phyloP scores from a whole-genome alignment of 2,797 vertebrate genomes.

The Rhinophrynus dorsalis region DNA sequence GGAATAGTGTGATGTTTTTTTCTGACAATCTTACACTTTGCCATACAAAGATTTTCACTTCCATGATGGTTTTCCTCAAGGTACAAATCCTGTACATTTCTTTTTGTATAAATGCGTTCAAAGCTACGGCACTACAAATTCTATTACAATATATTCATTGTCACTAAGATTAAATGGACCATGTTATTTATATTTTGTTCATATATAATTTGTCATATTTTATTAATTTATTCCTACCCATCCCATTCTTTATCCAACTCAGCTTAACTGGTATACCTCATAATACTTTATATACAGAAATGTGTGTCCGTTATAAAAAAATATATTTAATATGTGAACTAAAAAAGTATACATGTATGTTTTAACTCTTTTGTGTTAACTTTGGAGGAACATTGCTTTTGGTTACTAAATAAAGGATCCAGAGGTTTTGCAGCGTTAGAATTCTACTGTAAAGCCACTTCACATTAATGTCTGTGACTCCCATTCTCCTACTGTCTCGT shows the following conservation, averaged over 20 bases:
- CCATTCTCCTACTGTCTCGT: background rate
- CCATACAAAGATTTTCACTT: no score
- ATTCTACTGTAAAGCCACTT: slow-evolving; percentile 14
- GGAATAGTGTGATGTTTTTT: slow-evolving; percentile 6
- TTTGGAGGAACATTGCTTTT: slow-evolving; percentile 1
- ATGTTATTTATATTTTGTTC: slow-evolving; percentile 21
- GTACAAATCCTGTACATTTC: background rate
- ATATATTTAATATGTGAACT: slow-evolving; percentile 48
- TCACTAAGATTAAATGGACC: slow-evolving; percentile 22
- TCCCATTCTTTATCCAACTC: slow-evolving; percentile 20
- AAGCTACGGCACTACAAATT: slow-evolving; percentile 10
- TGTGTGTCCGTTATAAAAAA: slow-evolving; percentile 48
- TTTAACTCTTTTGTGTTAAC: slow-evolving; percentile 20
- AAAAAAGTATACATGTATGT: slow-evolving; percentile 44
- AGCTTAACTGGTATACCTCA: slow-evolving; percentile 31
- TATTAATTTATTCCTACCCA: slow-evolving; percentile 25
- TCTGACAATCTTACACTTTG: no score
- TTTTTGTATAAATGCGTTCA: slow-evolving; percentile 2
- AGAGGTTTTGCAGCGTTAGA: background rate
- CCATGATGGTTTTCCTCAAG: background rate
- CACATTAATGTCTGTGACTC: background rate
- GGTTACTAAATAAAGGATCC: background rate
- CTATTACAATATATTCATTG: background rate
- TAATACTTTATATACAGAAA: slow-evolving; percentile 51
- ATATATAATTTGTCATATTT: slow-evolving; percentile 11